Percentiles rank a stretch among this genome's conserved stretches.
These are phyloP conservation scores for Scaptomyza reducta DNA, from an alignment of 2,888 invertebrate species.

Conservation along the genomic window DNA sequence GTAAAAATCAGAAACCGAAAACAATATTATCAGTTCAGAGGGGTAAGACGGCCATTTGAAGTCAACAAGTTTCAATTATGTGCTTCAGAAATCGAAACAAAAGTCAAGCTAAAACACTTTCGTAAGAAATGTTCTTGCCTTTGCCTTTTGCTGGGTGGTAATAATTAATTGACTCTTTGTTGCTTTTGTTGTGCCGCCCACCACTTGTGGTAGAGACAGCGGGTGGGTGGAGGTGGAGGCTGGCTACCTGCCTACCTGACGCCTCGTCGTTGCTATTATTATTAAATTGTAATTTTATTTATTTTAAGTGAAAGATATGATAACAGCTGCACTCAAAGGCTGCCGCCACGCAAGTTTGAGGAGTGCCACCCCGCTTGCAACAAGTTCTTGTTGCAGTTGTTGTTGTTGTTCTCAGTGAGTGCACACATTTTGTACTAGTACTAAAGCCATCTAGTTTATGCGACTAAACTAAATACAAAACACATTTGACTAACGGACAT, in stretches of 20 bases:
- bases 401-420: constrained; percentile 30
- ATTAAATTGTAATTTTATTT: constrained; percentile 79
- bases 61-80: constrained; percentile 78
- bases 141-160: constrained; percentile 47
- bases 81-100: constrained; percentile 51
- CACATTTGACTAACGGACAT: constrained; percentile 43
- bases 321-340: constrained; percentile 71
- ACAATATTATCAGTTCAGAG: constrained; percentile 3
- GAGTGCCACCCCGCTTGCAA: constrained; percentile 12
- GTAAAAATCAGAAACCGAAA: constrained; percentile 19
- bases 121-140: constrained; percentile 62
- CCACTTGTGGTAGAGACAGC: constrained; percentile 7
- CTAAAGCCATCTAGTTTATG: constrained; percentile 69
- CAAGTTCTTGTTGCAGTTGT: constrained; percentile 25
- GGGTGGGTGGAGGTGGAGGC: constrained; percentile 3
- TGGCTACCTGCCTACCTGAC: background rate
- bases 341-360: constrained; percentile 48
- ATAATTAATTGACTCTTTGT: constrained; percentile 80
- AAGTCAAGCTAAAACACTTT: constrained; percentile 64
- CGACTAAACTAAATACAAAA: constrained; percentile 61
- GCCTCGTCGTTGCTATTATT: constrained; percentile 63
- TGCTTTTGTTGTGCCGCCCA: constrained; percentile 73
- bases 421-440: constrained; percentile 31
- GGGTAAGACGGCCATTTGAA: constrained; percentile 30
- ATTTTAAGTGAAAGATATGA: constrained; percentile 79